Evolutionary conservation across 2,888 invertebrate genomes (phyloP), one percentile per base, ranked within the genome.

Genomic region (Lamellibrachia satsuma): DNA sequence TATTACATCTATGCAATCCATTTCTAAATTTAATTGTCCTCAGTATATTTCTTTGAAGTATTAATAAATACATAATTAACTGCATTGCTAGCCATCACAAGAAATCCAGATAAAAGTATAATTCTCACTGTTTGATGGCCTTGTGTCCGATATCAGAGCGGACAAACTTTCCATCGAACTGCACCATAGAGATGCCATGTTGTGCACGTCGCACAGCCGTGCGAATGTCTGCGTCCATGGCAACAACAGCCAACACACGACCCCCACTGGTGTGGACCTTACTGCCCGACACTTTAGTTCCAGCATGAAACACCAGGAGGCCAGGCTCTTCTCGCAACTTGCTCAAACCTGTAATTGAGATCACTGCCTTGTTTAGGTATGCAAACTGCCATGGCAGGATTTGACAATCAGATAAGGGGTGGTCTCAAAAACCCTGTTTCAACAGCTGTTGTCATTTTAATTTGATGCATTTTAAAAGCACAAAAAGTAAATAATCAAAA

Each of bases 61-160:
- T 75, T 22, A 3, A 75, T 6, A 22, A n/a, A 22, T n/a, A 22
- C 2, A 15, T 22, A 75, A 75, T 75, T 11, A 75, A 22, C 75
- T 75, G 75, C 75, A 75, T 6, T 75, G 22, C 75, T 22, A 22
- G 75, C n/a, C 75, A 75, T 22, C 15, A 11, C n/a, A 22, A 22
- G 75, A 75, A 15, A 22, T 75, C 22, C 22, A 75, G n/a, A 75
- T 75, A 75, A 75, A 15, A 6, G 75, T 39, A 39, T 15, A n/a
- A 55, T 3, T n/a, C 75, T 75, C 75, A 75, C 75, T 75, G 75
- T 75, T 93, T 91, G 94, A 98, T 98, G 75, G 98, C 98, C 95
- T 98, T 98, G 94, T 98, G 98, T 0, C 98, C 99, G 96, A 99
- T 99, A 96, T 99, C 99, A 95, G 97, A 98, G 93, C 99, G 97